A percentile compares a stretch with the other conserved stretches of the same genome.
phyloP scores from a whole-genome alignment of 2,888 invertebrate species.

The Cyclophora albipunctata region DNA sequence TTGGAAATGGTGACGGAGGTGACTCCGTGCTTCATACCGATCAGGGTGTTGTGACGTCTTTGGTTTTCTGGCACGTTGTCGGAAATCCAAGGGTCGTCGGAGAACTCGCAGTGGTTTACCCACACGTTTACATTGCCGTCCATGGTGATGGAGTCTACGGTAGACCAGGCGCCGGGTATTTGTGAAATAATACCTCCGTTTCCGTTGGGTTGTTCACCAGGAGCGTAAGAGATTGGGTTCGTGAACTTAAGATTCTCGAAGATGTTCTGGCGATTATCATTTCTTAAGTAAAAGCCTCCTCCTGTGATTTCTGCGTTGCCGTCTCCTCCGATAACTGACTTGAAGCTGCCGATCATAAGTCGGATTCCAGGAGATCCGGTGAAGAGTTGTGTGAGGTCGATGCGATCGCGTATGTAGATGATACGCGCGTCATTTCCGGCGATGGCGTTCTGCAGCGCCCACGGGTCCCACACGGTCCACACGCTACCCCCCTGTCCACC shows the following conservation, averaged over 20 bases:
- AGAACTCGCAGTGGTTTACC: constrained; percentile 1
- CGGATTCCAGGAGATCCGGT: constrained; percentile 8
- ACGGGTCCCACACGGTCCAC: constrained; percentile 11
- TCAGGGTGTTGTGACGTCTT: not conserved
- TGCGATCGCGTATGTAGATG: constrained; percentile 3
- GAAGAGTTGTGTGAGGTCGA: constrained; percentile 8
- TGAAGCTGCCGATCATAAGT: constrained; percentile 4
- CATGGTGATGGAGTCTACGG: not conserved
- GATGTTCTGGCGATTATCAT: constrained; percentile 1
- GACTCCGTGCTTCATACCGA: not conserved
- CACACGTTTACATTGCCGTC: not conserved
- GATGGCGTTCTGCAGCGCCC: constrained; percentile 7
- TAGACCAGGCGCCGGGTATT: not conserved
- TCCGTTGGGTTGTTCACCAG: constrained; percentile 6
- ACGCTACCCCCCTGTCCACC: constrained; percentile 8
- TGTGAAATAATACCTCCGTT: not conserved
- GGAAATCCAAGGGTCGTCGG: not conserved
- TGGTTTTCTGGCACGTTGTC: not conserved
- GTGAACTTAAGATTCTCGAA: constrained; percentile 4
- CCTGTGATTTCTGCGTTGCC: constrained; percentile 6
- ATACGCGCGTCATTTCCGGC: constrained; percentile 1
- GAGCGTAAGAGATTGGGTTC: constrained; percentile 7
- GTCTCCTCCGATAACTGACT: constrained; percentile 5
- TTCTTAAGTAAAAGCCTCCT: constrained; percentile 1
- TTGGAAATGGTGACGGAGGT: not conserved